A percentile compares a stretch with the other conserved stretches of the same genome.
These are phyloP conservation scores for Ceratitis capitata DNA, from an alignment of 1,140 invertebrate species.

Conservation along the genomic window DNA sequence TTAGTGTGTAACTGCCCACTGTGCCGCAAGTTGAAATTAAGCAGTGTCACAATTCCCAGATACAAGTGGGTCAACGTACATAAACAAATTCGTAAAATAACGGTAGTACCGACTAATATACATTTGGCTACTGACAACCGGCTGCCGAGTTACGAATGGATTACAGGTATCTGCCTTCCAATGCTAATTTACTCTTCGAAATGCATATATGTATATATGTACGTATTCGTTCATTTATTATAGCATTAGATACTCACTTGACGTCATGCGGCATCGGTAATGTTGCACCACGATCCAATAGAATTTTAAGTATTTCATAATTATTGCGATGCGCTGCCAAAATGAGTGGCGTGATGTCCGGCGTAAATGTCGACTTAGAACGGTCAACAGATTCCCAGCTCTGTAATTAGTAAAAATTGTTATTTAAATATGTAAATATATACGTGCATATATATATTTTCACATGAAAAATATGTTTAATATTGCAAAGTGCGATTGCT, in stretches of 20 bases:
- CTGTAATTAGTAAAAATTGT: conserved; percentile 64
- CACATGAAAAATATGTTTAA: not conserved
- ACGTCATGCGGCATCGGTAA: conserved; percentile 90
- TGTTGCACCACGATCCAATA: conserved; percentile 87
- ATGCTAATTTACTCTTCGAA: not conserved
- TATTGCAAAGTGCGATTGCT: not conserved
- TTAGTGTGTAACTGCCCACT: too few relatives aligned
- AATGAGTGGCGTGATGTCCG: conserved; percentile 89
- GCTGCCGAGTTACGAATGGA: not conserved
- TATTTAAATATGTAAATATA: too few relatives aligned
- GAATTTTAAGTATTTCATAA: conserved; percentile 91
- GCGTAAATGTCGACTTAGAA: conserved; percentile 84
- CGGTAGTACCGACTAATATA: not conserved
- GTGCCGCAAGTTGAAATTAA: too few relatives aligned
- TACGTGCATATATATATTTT: too few relatives aligned
- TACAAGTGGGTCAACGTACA: too few relatives aligned
- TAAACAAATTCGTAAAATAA: too few relatives aligned
- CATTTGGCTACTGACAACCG: not conserved
- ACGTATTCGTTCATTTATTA: too few relatives aligned
- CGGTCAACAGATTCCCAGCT: conserved; percentile 87
- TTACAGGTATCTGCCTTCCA: not conserved
- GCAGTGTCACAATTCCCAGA: too few relatives aligned
- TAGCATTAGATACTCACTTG: conserved; percentile 75
- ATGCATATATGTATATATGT: not conserved
- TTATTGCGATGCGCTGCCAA: conserved; percentile 91